Conservation (phyloP, 2,888 invertebrate genomes). For the Megaustenia siamemsis region DNA sequence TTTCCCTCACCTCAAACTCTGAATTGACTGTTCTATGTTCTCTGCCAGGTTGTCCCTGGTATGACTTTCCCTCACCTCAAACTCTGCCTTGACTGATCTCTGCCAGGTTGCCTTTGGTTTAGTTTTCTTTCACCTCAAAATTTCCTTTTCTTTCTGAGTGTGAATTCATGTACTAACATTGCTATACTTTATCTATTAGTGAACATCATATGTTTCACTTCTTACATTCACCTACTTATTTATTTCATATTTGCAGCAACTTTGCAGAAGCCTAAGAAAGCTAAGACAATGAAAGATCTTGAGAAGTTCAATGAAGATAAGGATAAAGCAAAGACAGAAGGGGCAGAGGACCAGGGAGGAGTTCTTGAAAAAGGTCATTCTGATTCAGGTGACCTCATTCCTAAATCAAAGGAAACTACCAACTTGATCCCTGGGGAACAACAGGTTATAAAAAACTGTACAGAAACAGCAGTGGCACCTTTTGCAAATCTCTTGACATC, state of each 20-base stretch:
- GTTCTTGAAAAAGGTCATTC: neutral
- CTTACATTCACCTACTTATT: too few species aligned
- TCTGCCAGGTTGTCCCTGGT: too few species aligned
- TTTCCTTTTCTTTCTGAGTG: too few species aligned
- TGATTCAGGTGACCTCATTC: neutral
- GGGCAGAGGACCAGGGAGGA: neutral
- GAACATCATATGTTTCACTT: too few species aligned
- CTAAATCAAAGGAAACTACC: conserved; percentile 8
- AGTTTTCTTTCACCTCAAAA: too few species aligned
- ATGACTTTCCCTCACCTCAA: too few species aligned
- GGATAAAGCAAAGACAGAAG: conserved; percentile 7
- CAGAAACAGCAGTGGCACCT: neutral
- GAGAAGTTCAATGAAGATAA: conserved; percentile 43
- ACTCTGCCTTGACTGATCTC: too few species aligned
- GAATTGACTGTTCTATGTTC: too few species aligned
- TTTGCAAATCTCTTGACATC: conserved; percentile 22
- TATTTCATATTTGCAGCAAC: conserved; percentile 43
- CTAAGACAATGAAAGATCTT: conserved; percentile 16
- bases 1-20: too few species aligned
- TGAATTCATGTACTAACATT: too few species aligned
- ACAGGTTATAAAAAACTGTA: neutral
- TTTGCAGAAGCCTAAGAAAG: conserved; percentile 33
- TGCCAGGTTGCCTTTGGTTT: too few species aligned
- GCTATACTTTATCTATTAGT: too few species aligned
- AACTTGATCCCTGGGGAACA: neutral